Percentiles rank a stretch among this genome's conserved stretches.
Evolutionary conservation across 2,797 vertebrate genomes (phyloP).

Genomic region (Rousettus madagascariensis): DNA sequence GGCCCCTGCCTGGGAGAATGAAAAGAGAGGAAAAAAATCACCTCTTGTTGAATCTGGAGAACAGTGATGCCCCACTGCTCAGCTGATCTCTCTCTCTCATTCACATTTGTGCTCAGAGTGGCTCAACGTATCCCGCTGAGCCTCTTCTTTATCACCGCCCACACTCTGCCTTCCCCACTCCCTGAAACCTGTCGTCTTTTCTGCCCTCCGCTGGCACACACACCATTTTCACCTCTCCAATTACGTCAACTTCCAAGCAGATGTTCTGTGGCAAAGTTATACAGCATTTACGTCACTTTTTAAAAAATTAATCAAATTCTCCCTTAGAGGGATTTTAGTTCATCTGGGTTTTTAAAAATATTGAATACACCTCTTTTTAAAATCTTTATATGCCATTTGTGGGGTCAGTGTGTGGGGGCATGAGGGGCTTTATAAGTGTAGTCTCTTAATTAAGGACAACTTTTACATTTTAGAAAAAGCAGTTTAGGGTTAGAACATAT

Average conservation of each 20-base stretch:
- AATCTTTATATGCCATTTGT: constrained; percentile 40
- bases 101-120: constrained; percentile 64
- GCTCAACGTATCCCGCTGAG: constrained; percentile 40
- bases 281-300: constrained; percentile 49
- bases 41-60: constrained; percentile 57
- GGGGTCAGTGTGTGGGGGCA: neutral
- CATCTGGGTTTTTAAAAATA: constrained; percentile 72
- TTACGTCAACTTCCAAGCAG: constrained; percentile 78
- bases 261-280: constrained; percentile 77
- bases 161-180: constrained; percentile 61
- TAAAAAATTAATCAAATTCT: constrained; percentile 79
- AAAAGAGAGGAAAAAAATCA: constrained; percentile 32
- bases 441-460: constrained; percentile 48
- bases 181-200: constrained; percentile 53
- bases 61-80: constrained; percentile 59
- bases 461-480: constrained; percentile 30
- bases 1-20: constrained; percentile 47
- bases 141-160: constrained; percentile 67
- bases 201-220: constrained; percentile 62
- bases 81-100: constrained; percentile 50
- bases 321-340: constrained; percentile 77
- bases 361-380: neutral
- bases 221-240: constrained; percentile 76
- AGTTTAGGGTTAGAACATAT: constrained; percentile 26
- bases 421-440: constrained; percentile 21